Evolutionary conservation across 2,797 vertebrate species (phyloP), one percentile per base, ranked within the genome.

Genomic region (Stomatorhinus walkeri): DNA sequence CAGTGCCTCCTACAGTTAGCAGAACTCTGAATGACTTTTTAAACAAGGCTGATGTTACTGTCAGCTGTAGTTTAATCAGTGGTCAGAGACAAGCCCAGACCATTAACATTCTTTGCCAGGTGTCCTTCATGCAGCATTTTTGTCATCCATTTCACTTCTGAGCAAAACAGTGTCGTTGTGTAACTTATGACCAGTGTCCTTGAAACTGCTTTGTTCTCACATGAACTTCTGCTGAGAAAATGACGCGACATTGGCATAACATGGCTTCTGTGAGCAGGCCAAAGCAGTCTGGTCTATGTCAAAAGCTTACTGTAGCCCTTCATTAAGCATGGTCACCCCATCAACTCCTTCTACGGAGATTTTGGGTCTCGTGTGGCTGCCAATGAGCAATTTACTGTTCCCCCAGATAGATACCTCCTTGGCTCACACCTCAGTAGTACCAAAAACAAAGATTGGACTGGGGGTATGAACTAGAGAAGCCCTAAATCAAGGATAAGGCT

Each of bases 1-100:
- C 94, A 94, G 48, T 49, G 24, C 89, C 88, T 89, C 89, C 91
- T 90, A 92, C 91, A 88, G 22, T 36, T 89, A 91, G 91, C 89
- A 90, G 90, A 59, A 76, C 68, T 76, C 87, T 49, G 22, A 49
- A 89, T 88, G 36, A 88, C 89, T 56, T 81, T 52, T 40, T 88
- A 87, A 91, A 90, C 68, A 88, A 87, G 89, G 90, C 89, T 90
- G 68, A 87, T n/a, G 43, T 49, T 52, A 86, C 72, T 79, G 72
- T 19, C 36, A 87, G 76, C 88, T 51, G 85, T 85, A 52, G 32
- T 85, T n/a, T 46, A 85, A 28, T 85, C 83, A 85, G 64, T 48
- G 46, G 43, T 51, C 81, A 85, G 56, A 48, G 4, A 22, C 32
- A 46, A 51, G 76, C n/a, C 10, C 4, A 83, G 12, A 84, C 32